Evolutionary conservation across 1,140 invertebrate genomes (phyloP).

Genomic region (Eriocheir sinensis): DNA sequence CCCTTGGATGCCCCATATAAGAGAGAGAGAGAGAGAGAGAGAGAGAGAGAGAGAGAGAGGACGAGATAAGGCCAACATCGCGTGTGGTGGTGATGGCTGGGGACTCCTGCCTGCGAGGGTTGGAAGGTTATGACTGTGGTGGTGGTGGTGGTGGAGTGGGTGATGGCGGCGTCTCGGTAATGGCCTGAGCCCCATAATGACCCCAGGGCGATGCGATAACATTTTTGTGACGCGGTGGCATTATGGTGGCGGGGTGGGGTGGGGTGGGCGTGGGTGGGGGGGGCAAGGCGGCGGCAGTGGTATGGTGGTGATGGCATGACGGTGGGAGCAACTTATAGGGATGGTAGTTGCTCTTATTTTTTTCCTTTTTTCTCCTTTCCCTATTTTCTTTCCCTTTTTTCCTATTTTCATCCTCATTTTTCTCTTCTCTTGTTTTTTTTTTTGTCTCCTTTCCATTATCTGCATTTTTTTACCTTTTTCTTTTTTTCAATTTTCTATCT

Average conservation of each 20-base stretch:
- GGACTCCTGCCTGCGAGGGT: neutral
- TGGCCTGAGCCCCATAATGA: neutral
- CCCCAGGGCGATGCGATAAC: neutral
- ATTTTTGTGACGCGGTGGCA: neutral
- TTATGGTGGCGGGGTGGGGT: neutral
- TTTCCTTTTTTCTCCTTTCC: neutral
- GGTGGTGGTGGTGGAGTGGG: neutral
- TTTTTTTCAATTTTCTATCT: too few species aligned
- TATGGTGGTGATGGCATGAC: neutral
- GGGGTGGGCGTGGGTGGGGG: neutral
- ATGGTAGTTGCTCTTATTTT: neutral
- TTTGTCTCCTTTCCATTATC: too few species aligned
- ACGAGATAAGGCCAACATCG: neutral
- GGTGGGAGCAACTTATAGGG: neutral
- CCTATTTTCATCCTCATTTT: too few species aligned
- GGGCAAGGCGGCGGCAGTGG: neutral
- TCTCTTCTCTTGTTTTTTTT: too few species aligned
- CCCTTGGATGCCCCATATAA: too few species aligned
- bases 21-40: too few species aligned
- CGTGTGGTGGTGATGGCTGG: neutral
- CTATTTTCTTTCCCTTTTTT: neutral
- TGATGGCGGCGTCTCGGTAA: neutral
- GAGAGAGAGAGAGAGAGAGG: slow-evolving; percentile 21
- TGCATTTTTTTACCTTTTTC: too few species aligned
- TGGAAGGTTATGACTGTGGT: neutral